Base-by-base conservation (phyloP, 1,140 invertebrate species). In the Macrobrachium nipponense region DNA sequence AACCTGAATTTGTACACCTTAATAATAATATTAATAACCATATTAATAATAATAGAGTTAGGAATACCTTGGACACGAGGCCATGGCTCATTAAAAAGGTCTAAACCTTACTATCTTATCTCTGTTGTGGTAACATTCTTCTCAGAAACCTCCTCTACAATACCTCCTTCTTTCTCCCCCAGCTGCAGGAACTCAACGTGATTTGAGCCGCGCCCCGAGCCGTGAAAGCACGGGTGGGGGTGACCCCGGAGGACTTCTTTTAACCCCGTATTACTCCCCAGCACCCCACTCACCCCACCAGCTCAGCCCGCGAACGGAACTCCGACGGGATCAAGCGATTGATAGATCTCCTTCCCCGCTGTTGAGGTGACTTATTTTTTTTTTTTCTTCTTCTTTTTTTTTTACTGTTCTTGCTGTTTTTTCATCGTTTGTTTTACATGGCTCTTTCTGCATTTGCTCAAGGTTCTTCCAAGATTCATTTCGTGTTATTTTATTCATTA, bases 211-310 rank as follows among this genome's bases (percentile, higher is more conserved):
- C 5, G 82, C 82, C 11, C 64, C 82, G 5, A 85, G 82, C 51
- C 17, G 82, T 14, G 82, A 85, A 64, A 85, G 82, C 17, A 73
- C n/a, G 17, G 81, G 81, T 27, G 78, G 78, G 3, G 80, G 80
- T 43, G 82, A 85, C 18, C 62, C 78, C 12, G 82, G 82, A 15
- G 58, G 64, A 8, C 82, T 85, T 27, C 80, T 81, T 20, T 61
- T 82, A 23, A 51, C 76, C 44, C 77, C 76, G 14, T 85, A 85
- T 76, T 84, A 76, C 82, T 79, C 75, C 76, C 72, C 82, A 23
- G 66, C 82, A 3, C 82, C 82, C 62, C 82, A 85, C 44, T 78
- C 82, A 10, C 82, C 82, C 62, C 82, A 85, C 82, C 75, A 85
- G 62, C 82, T 85, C n/a, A 79, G 75, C 20, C 82, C 82, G 6